These are phyloP conservation scores for Antheraea mylitta DNA, from an alignment of 1,140 invertebrate species.

Conservation along the genomic window DNA sequence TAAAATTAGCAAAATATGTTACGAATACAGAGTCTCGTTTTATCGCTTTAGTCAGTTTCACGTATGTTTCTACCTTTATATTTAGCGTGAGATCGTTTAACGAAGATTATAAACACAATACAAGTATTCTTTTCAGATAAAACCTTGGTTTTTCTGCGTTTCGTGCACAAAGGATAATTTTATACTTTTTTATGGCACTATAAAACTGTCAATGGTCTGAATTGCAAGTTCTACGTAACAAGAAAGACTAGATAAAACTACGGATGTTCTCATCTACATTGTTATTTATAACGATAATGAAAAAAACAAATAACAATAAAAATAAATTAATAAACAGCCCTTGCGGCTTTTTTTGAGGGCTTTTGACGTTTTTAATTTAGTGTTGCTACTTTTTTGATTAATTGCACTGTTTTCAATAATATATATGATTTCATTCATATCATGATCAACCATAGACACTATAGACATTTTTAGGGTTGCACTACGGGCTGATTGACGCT, in stretches of 20 bases:
- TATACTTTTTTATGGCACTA: slow-evolving; percentile 65
- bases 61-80: background rate
- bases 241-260: slow-evolving; percentile 66
- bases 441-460: slow-evolving; percentile 20
- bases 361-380: slow-evolving; percentile 73
- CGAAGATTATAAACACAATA: background rate
- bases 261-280: slow-evolving; percentile 45
- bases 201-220: slow-evolving; percentile 46
- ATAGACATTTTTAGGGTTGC: background rate
- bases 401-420: slow-evolving; percentile 52
- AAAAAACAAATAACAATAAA: slow-evolving; percentile 67
- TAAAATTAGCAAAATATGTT: slow-evolving; percentile 14
- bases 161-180: slow-evolving; percentile 61
- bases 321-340: slow-evolving; percentile 60
- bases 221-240: slow-evolving; percentile 37
- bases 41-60: background rate
- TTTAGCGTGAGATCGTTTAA: background rate
- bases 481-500: background rate
- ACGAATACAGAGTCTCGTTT: background rate
- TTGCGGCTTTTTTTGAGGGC: slow-evolving; percentile 62
- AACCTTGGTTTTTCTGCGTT: slow-evolving; percentile 8
- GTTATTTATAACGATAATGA: slow-evolving; percentile 56
- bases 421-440: slow-evolving; percentile 58
- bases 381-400: slow-evolving; percentile 67
- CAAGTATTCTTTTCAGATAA: background rate